Conservation (phyloP, 1,140 invertebrate genomes). For the Drosophila neocordata region DNA sequence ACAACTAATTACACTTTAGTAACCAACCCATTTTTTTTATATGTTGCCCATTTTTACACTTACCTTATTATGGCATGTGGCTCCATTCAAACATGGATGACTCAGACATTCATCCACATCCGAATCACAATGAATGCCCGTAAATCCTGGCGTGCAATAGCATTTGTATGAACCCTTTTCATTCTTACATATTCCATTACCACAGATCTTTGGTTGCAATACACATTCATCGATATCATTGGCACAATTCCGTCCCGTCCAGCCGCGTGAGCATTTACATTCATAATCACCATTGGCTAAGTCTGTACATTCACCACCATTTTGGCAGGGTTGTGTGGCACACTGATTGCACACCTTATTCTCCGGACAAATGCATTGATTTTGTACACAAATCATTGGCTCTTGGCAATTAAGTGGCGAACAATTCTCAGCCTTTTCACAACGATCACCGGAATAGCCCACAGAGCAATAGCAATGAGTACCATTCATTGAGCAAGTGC, state of each 20-base stretch:
- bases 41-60: slow-evolving; percentile 23
- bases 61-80: slow-evolving; percentile 90
- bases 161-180: slow-evolving; percentile 91
- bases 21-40: slow-evolving; percentile 22
- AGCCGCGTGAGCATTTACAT: slow-evolving; percentile 91
- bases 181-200: slow-evolving; percentile 93
- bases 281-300: slow-evolving; percentile 86
- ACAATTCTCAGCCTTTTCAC: slow-evolving; percentile 90
- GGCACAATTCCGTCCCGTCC: slow-evolving; percentile 88
- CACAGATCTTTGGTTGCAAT: slow-evolving; percentile 86
- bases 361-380: slow-evolving; percentile 84
- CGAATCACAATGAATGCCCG: slow-evolving; percentile 91
- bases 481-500: slow-evolving; percentile 89
- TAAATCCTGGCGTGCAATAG: slow-evolving; percentile 93
- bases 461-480: slow-evolving; percentile 88
- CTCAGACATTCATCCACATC: slow-evolving; percentile 95
- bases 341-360: slow-evolving; percentile 83
- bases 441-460: slow-evolving; percentile 90
- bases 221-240: slow-evolving; percentile 92
- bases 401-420: slow-evolving; percentile 83
- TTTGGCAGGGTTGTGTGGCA: slow-evolving; percentile 86
- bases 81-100: slow-evolving; percentile 93
- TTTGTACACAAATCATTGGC: slow-evolving; percentile 86
- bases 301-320: slow-evolving; percentile 87
- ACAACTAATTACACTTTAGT: slow-evolving; percentile 80